Conservation (phyloP, 2,888 invertebrate genomes). For the Aricia artaxerxes region DNA sequence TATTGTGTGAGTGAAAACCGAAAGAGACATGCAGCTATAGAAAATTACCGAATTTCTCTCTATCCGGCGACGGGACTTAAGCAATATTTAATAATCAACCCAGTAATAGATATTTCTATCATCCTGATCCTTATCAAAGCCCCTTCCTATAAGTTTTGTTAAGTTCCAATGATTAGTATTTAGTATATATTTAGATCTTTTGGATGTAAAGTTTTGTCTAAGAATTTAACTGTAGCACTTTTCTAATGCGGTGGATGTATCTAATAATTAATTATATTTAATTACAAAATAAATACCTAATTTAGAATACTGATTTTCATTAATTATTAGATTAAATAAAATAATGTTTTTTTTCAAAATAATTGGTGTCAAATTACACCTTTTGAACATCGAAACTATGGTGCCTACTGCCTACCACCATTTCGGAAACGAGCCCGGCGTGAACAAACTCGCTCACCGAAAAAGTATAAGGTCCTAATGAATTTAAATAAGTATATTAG, state of each 20-base stretch:
- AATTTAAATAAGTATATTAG: no score
- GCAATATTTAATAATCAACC: not conserved
- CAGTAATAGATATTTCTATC: not conserved
- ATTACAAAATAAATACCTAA: slow-evolving; percentile 28
- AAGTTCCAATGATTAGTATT: slow-evolving; percentile 18
- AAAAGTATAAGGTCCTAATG: no score
- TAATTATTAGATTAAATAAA: not conserved
- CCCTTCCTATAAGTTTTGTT: slow-evolving; percentile 14
- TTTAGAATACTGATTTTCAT: not conserved
- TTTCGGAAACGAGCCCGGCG: no score
- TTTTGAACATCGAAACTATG: no score
- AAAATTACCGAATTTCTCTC: not conserved
- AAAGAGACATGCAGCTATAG: no score
- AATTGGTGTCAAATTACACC: no score
- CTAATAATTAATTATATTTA: slow-evolving; percentile 30
- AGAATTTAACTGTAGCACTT: slow-evolving; percentile 29
- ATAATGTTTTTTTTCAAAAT: no score
- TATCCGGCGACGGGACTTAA: not conserved
- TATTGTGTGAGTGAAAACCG: not conserved
- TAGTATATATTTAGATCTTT: not conserved
- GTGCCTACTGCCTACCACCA: no score
- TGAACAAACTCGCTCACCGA: no score
- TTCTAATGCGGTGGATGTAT: slow-evolving; percentile 31
- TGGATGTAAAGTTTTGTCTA: slow-evolving; percentile 11
- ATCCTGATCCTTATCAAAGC: slow-evolving; percentile 18